Base-by-base conservation (phyloP, 92 coral and sea anemone genomes). In the Porites divaricata region DNA sequence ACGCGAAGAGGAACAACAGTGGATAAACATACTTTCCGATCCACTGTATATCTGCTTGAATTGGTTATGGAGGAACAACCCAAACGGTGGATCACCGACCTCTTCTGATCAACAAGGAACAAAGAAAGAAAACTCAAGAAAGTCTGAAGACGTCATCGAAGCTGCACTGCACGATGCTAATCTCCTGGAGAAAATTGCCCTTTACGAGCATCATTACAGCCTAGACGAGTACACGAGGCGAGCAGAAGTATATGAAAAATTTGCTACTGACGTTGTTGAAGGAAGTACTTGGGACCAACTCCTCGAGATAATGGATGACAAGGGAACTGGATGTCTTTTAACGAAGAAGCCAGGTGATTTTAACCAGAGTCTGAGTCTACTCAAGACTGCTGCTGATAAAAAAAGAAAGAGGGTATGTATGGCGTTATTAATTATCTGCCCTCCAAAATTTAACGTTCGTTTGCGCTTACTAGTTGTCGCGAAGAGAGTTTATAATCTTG, bases 131-230 rank as follows among this genome's bases (percentile, higher is more conserved):
- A 63, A n/a, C n/a, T n/a, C 16, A 65, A 65, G 61, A 8, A 54
- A 74, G 65, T 57, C 26, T 20, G 73, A 50, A 51, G 83, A 67
- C 61, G 49, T 79, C 83, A 20, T 79, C 1, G 48, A 66, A 50
- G 48, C 64, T 45, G 23, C 74, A 9, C 16, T 79, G 9, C 74
- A 66, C 4, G 72, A 79, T 11, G 83, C 83, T 14, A 9, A 79
- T 67, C 83, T 79, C 11, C 41, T 79, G 73, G 83, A 79, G 51
- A 66, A 79, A 65, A 78, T 78, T 64, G 72, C 73, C 24, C 16
- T 22, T 61, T 78, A 49, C 82, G 82, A 78, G 45, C 82, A 79
- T 52, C 83, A 66, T 59, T 51, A 21, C 74, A 79, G 83, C 25
- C 73, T 24, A 8, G 83, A 79, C 3, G 83, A 79, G 13, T 79